Conservation (phyloP, 1,140 invertebrate genomes). For the Zaprionus gabonicus region DNA sequence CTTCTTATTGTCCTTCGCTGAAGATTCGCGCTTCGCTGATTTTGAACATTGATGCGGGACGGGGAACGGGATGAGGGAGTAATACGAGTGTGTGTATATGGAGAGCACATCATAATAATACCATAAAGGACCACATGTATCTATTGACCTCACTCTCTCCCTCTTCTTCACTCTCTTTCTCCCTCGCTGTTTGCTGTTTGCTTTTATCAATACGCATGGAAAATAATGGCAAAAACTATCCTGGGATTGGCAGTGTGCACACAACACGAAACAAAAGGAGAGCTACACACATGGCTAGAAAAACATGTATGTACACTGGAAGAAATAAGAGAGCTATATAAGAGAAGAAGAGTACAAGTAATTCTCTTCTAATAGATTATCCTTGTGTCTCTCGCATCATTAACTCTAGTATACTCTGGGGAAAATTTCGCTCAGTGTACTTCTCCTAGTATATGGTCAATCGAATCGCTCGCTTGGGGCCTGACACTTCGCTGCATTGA, state of each 20-base stretch:
- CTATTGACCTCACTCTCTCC: not conserved
- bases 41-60: conserved; percentile 27
- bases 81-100: not conserved
- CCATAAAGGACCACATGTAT: conserved; percentile 39
- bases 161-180: not conserved
- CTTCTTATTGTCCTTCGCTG: not conserved
- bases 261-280: not conserved
- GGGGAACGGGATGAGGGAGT: not conserved
- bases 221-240: conserved; percentile 52
- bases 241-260: conserved; percentile 40
- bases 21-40: conserved; percentile 41
- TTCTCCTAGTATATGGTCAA: conserved; percentile 29
- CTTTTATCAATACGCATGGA: conserved; percentile 51
- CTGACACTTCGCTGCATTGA: conserved; percentile 32
- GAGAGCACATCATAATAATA: conserved; percentile 53
- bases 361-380: not conserved
- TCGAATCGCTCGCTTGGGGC: conserved; percentile 36
- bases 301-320: not conserved
- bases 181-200: conserved; percentile 22
- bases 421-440: conserved; percentile 1
- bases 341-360: not conserved
- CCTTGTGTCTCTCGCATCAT: not conserved
- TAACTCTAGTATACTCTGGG: not conserved
- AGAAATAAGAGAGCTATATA: not conserved
- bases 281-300: conserved; percentile 6